These are phyloP conservation scores for Pogonocichla stellata DNA, from an alignment of 2,113 vertebrate species.

Conservation along the genomic window DNA sequence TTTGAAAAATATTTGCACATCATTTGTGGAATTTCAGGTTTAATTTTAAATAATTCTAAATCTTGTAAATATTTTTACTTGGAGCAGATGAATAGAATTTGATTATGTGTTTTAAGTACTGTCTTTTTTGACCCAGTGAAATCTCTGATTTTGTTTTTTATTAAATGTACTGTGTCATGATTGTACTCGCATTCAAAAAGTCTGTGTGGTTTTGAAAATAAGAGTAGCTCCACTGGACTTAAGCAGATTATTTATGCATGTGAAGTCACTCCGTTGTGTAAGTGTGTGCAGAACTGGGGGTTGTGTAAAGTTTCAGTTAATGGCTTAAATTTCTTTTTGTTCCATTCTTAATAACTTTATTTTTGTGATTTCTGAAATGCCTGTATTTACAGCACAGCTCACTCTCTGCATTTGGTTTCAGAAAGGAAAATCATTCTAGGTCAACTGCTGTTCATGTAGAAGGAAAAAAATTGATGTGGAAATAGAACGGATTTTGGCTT, in stretches of 20 bases:
- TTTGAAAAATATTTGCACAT: not conserved
- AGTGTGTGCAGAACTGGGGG: not conserved
- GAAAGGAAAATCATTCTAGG: not conserved
- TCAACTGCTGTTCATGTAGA: not conserved
- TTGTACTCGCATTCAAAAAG: not conserved
- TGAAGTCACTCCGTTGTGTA: not conserved
- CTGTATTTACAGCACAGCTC: not conserved
- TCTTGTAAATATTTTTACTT: not conserved
- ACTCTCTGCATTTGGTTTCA: not conserved
- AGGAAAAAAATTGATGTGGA: not conserved
- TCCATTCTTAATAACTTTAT: not conserved
- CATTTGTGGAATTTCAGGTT: not conserved
- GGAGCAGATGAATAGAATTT: not conserved
- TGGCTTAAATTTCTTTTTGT: not conserved
- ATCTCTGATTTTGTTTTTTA: not conserved
- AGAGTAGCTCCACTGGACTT: not conserved
- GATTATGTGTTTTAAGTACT: not conserved
- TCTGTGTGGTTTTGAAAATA: conserved; percentile 9
- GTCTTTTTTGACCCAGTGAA: not conserved
- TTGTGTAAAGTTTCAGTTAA: conserved; percentile 19
- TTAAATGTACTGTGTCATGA: not conserved
- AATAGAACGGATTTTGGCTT: not conserved
- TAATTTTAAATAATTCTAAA: not conserved
- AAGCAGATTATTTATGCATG: not conserved
- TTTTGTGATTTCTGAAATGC: not conserved